A percentile compares a stretch with the other conserved stretches of the same genome.
phyloP scores from a whole-genome alignment of 2,113 vertebrate genomes.

The Forbesichthys papilliferus region DNA sequence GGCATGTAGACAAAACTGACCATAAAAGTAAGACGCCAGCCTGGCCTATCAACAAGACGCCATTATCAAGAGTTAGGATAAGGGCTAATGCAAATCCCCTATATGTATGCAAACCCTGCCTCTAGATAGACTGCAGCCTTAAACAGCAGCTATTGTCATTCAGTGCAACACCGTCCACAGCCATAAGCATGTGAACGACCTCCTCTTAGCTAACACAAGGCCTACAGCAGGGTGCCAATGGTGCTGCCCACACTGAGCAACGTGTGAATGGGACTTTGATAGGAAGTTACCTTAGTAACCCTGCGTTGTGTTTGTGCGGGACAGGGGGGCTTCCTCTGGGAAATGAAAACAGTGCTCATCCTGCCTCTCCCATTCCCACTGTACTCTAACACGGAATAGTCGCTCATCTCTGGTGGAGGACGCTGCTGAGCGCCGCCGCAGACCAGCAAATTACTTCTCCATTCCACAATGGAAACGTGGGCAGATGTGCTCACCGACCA shows the following conservation, averaged over 20 bases:
- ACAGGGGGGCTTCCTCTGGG: slow-evolving; percentile 6
- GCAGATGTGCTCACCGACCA: slow-evolving; percentile 14
- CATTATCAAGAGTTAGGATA: not conserved
- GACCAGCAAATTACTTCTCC: slow-evolving; percentile 23
- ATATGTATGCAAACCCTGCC: slow-evolving; percentile 23
- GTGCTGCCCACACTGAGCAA: not conserved
- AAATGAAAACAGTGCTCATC: slow-evolving; percentile 28
- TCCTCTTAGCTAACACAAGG: not conserved
- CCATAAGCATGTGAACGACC: slow-evolving; percentile 17
- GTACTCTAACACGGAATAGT: slow-evolving; percentile 17
- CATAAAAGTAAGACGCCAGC: not conserved
- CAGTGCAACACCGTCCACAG: not conserved
- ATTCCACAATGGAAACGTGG: slow-evolving; percentile 46
- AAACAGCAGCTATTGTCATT: slow-evolving; percentile 28
- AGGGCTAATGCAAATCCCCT: slow-evolving; percentile 18
- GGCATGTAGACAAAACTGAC: not conserved
- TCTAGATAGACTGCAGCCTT: not conserved
- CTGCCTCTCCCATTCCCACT: not conserved
- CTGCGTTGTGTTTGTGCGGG: not conserved
- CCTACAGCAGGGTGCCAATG: not conserved
- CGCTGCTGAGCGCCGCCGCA: slow-evolving; percentile 5
- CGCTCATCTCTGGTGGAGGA: slow-evolving; percentile 38
- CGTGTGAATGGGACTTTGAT: not conserved
- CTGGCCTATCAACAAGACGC: not conserved
- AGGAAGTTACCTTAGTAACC: not conserved